Conservation (phyloP, 1,140 invertebrate genomes). For the Pogonomyrmex barbatus region DNA sequence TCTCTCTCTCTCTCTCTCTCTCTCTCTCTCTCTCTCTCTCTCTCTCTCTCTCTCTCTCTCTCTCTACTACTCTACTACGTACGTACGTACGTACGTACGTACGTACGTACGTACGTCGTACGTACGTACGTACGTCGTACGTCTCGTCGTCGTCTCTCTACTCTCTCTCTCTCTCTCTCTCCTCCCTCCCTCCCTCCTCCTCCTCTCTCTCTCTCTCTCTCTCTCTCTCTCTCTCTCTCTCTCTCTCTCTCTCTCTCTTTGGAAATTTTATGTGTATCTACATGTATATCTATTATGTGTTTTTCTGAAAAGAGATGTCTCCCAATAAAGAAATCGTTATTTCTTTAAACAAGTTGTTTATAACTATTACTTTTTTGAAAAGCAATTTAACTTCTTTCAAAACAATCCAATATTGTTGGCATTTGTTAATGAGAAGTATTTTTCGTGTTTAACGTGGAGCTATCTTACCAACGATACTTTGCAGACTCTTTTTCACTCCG, state of each 20-base stretch:
- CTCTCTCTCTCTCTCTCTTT: not conserved
- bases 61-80: no score
- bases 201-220: not conserved
- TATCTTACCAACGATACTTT: slow-evolving; percentile 44
- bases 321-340: not conserved
- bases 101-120: no score
- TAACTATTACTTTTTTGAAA: not conserved
- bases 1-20: no score
- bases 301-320: not conserved
- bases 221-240: not conserved
- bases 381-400: not conserved
- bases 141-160: no score
- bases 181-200: not conserved
- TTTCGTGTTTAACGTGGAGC: slow-evolving; percentile 57
- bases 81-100: no score
- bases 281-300: not conserved
- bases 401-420: slow-evolving; percentile 16
- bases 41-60: no score
- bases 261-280: not conserved
- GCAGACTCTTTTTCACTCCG: not conserved
- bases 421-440: slow-evolving; percentile 39
- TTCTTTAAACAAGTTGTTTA: not conserved
- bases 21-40: no score
- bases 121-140: no score
- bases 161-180: not conserved